phyloP scores from a whole-genome alignment of 2,797 vertebrate species.

The Anabas testudineus region DNA sequence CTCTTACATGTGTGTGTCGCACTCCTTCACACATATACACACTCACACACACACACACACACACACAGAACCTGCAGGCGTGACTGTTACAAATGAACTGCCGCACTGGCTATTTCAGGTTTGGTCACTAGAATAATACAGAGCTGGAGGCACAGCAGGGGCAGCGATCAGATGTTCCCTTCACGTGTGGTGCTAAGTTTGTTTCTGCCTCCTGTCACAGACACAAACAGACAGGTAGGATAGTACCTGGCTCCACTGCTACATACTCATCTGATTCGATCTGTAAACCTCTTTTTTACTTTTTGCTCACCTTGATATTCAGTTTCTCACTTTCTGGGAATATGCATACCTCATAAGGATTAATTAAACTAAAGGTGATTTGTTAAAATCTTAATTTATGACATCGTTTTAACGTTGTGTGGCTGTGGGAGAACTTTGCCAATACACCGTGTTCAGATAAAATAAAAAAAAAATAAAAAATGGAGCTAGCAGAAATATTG shows the following conservation, averaged over 20 bases:
- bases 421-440: too few relatives aligned
- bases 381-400: too few relatives aligned
- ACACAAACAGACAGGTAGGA: slow-evolving; percentile 24
- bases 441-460: too few relatives aligned
- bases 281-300: too few relatives aligned
- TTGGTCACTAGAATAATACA: slow-evolving; percentile 74
- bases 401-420: too few relatives aligned
- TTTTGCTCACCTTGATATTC: neutral
- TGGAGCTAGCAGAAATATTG: too few relatives aligned
- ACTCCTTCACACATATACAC: slow-evolving; percentile 13
- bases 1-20: slow-evolving; percentile 32
- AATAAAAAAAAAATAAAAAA: too few relatives aligned
- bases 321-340: neutral
- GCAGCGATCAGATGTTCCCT: slow-evolving; percentile 66
- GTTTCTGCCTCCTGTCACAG: slow-evolving; percentile 67
- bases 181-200: slow-evolving; percentile 58
- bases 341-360: neutral
- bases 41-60: slow-evolving; percentile 29
- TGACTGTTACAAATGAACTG: slow-evolving; percentile 78
- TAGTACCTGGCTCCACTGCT: slow-evolving; percentile 6
- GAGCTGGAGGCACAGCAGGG: slow-evolving; percentile 64
- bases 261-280: slow-evolving; percentile 1
- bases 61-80: slow-evolving; percentile 52
- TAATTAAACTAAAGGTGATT: too few relatives aligned
- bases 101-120: slow-evolving; percentile 75